Evolutionary conservation across 2,888 invertebrate genomes (phyloP).

Genomic region (Caenorhabditis japonica): DNA sequence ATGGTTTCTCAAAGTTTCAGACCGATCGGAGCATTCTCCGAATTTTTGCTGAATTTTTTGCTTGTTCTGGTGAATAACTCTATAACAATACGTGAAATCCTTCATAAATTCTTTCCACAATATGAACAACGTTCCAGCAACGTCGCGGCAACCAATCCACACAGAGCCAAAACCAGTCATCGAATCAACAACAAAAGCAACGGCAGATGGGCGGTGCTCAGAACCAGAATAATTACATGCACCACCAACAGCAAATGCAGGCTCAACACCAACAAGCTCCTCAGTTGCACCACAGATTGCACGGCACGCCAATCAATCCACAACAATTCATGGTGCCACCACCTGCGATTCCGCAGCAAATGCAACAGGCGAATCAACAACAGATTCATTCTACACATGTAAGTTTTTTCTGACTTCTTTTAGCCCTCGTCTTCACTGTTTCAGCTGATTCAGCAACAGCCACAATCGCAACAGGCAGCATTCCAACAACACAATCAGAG

Average conservation of each 20-base stretch:
- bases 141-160: conserved; percentile 27
- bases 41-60: too few species aligned
- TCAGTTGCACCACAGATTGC: conserved; percentile 22
- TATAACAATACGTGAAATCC: not conserved
- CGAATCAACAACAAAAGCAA: conserved; percentile 10
- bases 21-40: too few species aligned
- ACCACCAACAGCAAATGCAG: conserved; percentile 4
- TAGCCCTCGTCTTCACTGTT: not conserved
- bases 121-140: conserved; percentile 9
- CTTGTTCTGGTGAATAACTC: too few species aligned
- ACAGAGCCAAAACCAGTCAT: conserved; percentile 8
- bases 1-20: too few species aligned
- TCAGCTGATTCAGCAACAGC: conserved; percentile 21
- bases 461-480: conserved; percentile 9
- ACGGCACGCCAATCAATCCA: conserved; percentile 28
- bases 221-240: too few species aligned
- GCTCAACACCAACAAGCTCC: conserved; percentile 25
- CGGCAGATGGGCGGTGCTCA: too few species aligned
- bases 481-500: not conserved
- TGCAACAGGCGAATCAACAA: conserved; percentile 20
- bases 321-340: conserved; percentile 46
- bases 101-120: not conserved
- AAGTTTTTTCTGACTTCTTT: too few species aligned
- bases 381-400: conserved; percentile 27
- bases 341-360: conserved; percentile 27